These are phyloP conservation scores for Aptenodytes forsteri DNA, from an alignment of 2,113 vertebrate genomes.

Conservation along the genomic window DNA sequence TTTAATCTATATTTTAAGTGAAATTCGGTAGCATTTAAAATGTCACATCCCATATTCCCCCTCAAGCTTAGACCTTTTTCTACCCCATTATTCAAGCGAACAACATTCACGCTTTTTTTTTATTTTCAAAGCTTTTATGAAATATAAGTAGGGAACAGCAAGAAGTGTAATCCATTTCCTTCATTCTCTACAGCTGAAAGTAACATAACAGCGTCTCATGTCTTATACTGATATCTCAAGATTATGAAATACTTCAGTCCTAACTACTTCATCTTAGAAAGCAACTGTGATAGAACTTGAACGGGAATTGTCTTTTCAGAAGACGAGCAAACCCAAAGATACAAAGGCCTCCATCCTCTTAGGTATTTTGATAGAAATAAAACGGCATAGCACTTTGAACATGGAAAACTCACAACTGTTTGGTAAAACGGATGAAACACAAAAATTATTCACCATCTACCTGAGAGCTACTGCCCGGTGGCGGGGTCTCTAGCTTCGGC, in stretches of 20 bases:
- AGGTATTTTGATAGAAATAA: background rate
- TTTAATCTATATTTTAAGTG: background rate
- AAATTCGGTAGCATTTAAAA: background rate
- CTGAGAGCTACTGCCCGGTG: rapidly evolving
- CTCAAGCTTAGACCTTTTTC: background rate
- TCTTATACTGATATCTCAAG: background rate
- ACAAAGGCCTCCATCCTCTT: background rate
- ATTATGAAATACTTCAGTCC: background rate
- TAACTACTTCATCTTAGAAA: background rate
- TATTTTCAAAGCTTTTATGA: background rate
- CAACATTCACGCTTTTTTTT: rapidly evolving
- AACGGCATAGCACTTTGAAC: background rate
- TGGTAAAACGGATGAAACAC: background rate
- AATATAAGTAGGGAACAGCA: background rate
- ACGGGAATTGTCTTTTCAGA: background rate
- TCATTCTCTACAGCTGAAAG: background rate
- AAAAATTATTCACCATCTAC: rapidly evolving
- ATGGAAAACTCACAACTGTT: too few species aligned
- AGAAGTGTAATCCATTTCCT: background rate
- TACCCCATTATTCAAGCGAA: background rate
- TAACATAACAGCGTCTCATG: rapidly evolving
- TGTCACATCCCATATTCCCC: background rate
- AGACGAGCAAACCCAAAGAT: background rate
- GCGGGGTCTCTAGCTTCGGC: rapidly evolving
- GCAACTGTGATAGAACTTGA: too few species aligned